These are phyloP conservation scores for Syngnathus rostellatus DNA, from an alignment of 2,797 vertebrate genomes.

Conservation along the genomic window DNA sequence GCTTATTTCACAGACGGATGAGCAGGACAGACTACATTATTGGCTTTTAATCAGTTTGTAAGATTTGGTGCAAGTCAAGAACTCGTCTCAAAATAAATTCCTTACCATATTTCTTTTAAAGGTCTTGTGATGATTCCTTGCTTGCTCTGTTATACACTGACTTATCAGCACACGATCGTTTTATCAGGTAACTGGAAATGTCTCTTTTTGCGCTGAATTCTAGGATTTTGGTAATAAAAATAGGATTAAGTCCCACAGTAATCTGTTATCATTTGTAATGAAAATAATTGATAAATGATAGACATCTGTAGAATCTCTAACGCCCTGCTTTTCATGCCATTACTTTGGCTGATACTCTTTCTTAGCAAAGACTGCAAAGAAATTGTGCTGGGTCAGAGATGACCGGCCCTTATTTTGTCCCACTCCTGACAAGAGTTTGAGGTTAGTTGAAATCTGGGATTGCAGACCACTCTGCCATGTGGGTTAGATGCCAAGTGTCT, in stretches of 20 bases:
- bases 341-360: neutral
- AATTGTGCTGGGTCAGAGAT: neutral
- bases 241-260: neutral
- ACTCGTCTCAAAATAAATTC: neutral
- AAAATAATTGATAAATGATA: neutral
- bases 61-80: constrained; percentile 2
- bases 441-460: neutral
- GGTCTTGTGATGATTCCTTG: neutral
- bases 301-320: neutral
- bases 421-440: neutral
- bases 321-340: neutral
- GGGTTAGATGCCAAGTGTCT: neutral
- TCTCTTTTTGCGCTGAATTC: neutral
- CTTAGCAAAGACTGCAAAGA: neutral
- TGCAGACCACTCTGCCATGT: neutral
- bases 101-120: neutral
- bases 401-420: neutral
- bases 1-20: constrained; percentile 7
- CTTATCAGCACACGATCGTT: neutral
- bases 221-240: too few species aligned
- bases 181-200: neutral
- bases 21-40: neutral
- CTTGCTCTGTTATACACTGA: neutral
- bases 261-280: neutral
- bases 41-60: constrained; percentile 3